These are phyloP conservation scores for Chirona hameri DNA, from an alignment of 2,888 invertebrate genomes.

Conservation along the genomic window DNA sequence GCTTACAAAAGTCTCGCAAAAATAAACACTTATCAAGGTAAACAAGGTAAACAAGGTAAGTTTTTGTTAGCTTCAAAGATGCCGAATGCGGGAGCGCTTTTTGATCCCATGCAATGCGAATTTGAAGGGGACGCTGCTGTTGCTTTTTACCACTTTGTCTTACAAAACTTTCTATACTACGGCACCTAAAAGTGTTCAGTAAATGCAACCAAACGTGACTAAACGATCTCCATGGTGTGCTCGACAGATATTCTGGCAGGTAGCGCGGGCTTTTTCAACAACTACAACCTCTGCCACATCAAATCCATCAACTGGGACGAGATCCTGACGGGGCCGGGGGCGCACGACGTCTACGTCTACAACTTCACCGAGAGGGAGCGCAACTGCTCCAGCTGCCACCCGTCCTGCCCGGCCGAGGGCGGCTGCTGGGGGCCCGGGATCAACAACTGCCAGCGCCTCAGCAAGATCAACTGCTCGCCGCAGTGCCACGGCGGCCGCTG, in stretches of 20 bases:
- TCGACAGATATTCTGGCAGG: constrained; percentile 77
- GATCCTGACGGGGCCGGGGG: constrained; percentile 73
- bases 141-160: too few species aligned
- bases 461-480: constrained; percentile 87
- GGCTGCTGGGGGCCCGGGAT: constrained; percentile 95
- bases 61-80: too few species aligned
- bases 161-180: too few species aligned
- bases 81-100: too few species aligned
- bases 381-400: constrained; percentile 59
- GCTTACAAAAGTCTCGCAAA: too few species aligned
- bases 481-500: constrained; percentile 93
- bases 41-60: too few species aligned
- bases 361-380: constrained; percentile 61
- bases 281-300: constrained; percentile 90
- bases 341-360: constrained; percentile 72
- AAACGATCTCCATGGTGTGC: too few species aligned
- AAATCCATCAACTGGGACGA: constrained; percentile 92
- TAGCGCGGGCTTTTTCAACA: constrained; percentile 86
- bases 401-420: constrained; percentile 39
- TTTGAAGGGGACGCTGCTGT: too few species aligned
- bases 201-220: too few species aligned
- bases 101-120: too few species aligned
- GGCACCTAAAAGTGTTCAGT: too few species aligned
- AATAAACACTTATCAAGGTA: too few species aligned
- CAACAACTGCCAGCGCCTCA: constrained; percentile 89